Evolutionary conservation across 1,140 invertebrate genomes (phyloP).

Genomic region (Lucilia sericata): DNA sequence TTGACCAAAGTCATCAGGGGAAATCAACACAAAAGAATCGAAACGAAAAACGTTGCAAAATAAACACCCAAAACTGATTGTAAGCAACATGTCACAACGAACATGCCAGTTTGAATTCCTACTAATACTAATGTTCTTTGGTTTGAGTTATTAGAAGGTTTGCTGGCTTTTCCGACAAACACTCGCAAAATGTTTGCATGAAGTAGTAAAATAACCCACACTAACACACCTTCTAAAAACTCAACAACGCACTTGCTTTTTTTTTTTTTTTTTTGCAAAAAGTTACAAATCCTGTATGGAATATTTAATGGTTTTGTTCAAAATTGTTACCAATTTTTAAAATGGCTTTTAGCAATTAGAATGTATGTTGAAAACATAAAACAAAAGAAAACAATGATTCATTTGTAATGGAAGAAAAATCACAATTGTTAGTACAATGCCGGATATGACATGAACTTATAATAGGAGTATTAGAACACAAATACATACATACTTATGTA

Average conservation of each 20-base stretch:
- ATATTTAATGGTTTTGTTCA: neutral
- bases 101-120: neutral
- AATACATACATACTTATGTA: no score
- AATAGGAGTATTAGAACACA: no score
- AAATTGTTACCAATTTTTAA: conserved; percentile 24
- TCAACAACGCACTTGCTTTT: no score
- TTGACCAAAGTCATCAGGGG: neutral
- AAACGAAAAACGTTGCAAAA: neutral
- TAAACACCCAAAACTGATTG: neutral
- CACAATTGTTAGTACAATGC: neutral
- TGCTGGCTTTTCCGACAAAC: no score
- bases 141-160: no score
- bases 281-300: neutral
- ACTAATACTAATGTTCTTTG: no score
- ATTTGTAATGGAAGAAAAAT: neutral
- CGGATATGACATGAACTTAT: no score
- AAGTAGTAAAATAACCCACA: no score
- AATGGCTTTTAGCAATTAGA: conserved; percentile 17
- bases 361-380: neutral
- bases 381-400: conserved; percentile 5
- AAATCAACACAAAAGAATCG: neutral
- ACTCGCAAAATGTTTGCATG: no score
- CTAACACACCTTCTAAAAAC: no score
- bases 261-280: neutral
- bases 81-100: neutral